These are phyloP conservation scores for Gymnogyps californianus DNA, from an alignment of 2,113 vertebrate genomes.

Conservation along the genomic window DNA sequence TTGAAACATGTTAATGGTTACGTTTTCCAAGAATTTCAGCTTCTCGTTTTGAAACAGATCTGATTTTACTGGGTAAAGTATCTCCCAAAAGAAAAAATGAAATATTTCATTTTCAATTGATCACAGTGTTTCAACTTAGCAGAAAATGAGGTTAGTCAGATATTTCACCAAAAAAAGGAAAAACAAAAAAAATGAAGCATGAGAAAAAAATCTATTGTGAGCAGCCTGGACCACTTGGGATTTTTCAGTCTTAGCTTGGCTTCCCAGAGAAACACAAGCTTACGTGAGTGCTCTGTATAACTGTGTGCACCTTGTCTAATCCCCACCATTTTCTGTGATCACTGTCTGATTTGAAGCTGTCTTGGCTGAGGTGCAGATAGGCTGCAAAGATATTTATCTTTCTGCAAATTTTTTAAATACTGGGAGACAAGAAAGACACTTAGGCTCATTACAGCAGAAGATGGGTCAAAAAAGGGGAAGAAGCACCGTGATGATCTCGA, in stretches of 20 bases:
- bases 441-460: not conserved
- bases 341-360: not conserved
- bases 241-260: not conserved
- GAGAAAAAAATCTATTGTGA: not conserved
- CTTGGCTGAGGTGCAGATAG: not conserved
- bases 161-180: not conserved
- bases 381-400: not conserved
- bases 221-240: not conserved
- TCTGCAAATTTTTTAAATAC: not conserved
- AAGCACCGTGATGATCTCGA: not conserved
- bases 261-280: not conserved
- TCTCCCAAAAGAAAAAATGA: not conserved
- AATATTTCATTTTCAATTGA: not conserved
- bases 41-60: not conserved
- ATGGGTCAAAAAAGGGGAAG: not conserved
- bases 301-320: not conserved
- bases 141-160: not conserved
- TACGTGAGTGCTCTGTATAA: not conserved
- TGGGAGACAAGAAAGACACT: not conserved
- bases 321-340: not conserved
- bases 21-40: not conserved
- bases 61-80: not conserved
- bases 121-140: not conserved
- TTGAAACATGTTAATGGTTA: not conserved
- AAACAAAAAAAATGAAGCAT: accelerated